Conservation (phyloP, 1,140 invertebrate genomes). For the Popillia japonica region DNA sequence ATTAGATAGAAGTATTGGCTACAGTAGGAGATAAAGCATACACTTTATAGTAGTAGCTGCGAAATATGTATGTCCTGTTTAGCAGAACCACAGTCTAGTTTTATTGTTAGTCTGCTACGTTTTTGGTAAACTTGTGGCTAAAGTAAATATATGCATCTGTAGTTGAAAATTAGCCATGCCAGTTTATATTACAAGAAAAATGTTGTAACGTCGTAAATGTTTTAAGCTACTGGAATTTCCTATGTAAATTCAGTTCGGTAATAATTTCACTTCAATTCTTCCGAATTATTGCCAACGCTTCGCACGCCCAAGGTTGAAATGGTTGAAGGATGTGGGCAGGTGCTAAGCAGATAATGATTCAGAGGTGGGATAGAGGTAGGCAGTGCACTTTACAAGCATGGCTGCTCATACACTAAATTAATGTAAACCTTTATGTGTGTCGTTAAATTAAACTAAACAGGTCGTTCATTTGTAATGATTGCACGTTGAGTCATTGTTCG, state of each 20-base stretch:
- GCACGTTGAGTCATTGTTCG: not conserved
- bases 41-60: too few relatives aligned
- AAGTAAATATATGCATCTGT: not conserved
- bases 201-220: too few relatives aligned
- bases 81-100: too few relatives aligned
- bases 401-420: conserved; percentile 30
- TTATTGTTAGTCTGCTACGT: too few relatives aligned
- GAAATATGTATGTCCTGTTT: too few relatives aligned
- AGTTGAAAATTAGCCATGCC: too few relatives aligned
- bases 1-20: too few relatives aligned
- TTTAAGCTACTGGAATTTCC: not conserved
- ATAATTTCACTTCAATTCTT: not conserved
- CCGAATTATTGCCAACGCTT: not conserved
- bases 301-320: conserved; percentile 1
- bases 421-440: not conserved
- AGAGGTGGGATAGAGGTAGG: conserved; percentile 31
- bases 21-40: too few relatives aligned
- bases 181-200: too few relatives aligned
- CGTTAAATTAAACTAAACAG: conserved; percentile 22
- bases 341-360: conserved; percentile 32
- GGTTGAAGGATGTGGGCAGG: conserved; percentile 33
- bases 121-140: too few relatives aligned
- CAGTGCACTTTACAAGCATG: conserved; percentile 29
- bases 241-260: not conserved
- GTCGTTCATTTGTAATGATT: conserved; percentile 13